Evolutionary conservation across 2,113 vertebrate genomes (phyloP), one percentile per base, ranked within the genome.

Genomic region (Mormyrus lacerda): DNA sequence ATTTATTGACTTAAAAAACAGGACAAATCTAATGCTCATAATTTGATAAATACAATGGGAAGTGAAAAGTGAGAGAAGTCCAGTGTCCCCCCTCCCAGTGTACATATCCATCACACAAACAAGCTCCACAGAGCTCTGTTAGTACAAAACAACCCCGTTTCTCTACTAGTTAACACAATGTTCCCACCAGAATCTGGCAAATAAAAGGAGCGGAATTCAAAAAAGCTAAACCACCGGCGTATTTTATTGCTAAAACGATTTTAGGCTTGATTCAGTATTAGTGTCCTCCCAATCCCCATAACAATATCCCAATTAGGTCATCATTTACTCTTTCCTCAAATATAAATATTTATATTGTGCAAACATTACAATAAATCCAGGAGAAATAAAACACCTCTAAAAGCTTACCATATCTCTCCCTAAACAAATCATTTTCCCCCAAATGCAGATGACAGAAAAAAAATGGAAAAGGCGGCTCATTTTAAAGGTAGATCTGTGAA

Each of bases 211-310:
- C 88, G 31, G 48, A 73, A 92, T 89, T 84, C 85, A 85, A 88
- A 42, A 90, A 79, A 88, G 83, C 35, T 90, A 91, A 92, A 91
- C 85, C 89, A 91, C 79, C 85, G 89, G 91, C 91, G 85, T 87
- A 91, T 35, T 89, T 93, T 93, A 93, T 93, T 93, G 92, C 92
- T 92, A 92, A 92, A 90, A 89, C 65, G 69, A 87, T 91, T 90
- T 90, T 47, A 91, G 27, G 87, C 39, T 35, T 61, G 76, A 85
- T 79, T 39, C 51, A 24, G 31, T 42, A 55, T 50, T 79, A 84
- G 42, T 86, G 69, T 58, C 83, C 89, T 61, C 88, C 31, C 47
- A 21, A 27, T 53, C 21, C 35, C 53, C 65, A 88, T 42, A 89
- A 84, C 69, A 51, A 87, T 88, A 44, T 89, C 58, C 87, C 89